Evolutionary conservation across 1,140 invertebrate genomes (phyloP).

Genomic region (Psilanteris sp.): DNA sequence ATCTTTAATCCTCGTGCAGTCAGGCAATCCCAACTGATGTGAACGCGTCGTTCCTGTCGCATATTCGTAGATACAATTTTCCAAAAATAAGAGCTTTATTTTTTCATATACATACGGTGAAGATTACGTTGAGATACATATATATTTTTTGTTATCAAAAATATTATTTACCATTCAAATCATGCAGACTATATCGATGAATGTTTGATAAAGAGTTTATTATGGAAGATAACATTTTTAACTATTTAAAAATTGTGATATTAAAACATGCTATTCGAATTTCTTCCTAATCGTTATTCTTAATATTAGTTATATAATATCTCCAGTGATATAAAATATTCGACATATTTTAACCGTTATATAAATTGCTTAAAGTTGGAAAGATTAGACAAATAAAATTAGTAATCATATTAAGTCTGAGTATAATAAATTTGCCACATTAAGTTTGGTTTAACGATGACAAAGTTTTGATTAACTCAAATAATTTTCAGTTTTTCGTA

Average conservation of each 20-base stretch:
- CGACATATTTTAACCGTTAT: no score
- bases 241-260: background rate
- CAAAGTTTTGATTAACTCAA: slow-evolving; percentile 33
- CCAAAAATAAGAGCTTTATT: slow-evolving; percentile 60
- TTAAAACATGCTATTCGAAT: background rate
- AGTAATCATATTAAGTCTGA: no score
- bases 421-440: no score
- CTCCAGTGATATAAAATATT: no score
- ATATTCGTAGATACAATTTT: slow-evolving; percentile 63
- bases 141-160: slow-evolving; percentile 48
- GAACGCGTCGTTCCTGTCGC: slow-evolving; percentile 57
- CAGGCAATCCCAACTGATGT: slow-evolving; percentile 57
- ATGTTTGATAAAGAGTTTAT: slow-evolving; percentile 27
- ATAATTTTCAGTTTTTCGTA: slow-evolving; percentile 49
- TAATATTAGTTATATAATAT: no score
- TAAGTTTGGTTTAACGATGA: no score
- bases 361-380: no score
- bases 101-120: slow-evolving; percentile 29
- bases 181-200: slow-evolving; percentile 9
- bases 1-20: slow-evolving; percentile 75
- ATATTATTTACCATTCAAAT: slow-evolving; percentile 46
- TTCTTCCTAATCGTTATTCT: no score
- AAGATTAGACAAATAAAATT: no score
- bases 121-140: slow-evolving; percentile 37
- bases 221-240: slow-evolving; percentile 11